Evolutionary conservation across 2,888 invertebrate species (phyloP), one percentile per base, ranked within the genome.

Genomic region (Amorpha juglandis): DNA sequence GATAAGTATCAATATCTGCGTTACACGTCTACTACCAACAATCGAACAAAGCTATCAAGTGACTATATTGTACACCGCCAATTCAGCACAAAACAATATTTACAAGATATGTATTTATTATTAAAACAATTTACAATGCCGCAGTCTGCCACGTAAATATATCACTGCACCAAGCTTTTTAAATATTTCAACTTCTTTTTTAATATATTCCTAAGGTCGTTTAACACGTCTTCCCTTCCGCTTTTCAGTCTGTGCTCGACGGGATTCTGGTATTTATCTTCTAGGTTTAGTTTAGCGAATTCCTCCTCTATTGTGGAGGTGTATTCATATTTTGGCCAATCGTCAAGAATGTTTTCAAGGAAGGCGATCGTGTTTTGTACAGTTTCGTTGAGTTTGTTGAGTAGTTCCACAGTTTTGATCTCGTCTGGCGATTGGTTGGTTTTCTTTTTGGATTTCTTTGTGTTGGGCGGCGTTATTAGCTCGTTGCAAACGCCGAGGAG

Each of bases 401-500:
- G 76, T 0, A 86, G 72, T 69, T 89, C 82, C 0, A 80, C 69
- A 0, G 89, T 90, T 71, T 89, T 82, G 0, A 89, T 73, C 52
- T 93, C 92, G 69, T 93, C 93, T 0, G 91, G 90, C 0, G 92
- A 91, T 1, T 91, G 88, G 67, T 84, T 91, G 0, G 85, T 78
- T 64, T 95, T 95, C 84, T 95, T 95, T 76, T 95, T 95, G 0
- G 93, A 90, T 75, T 95, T 95, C 77, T 94, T 95, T 48, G 88
- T 76, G 82, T 88, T 89, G 62, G 94, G 75, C 53, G 94, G 94
- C 52, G 93, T 88, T 33, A 91, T 82, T 27, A 95, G 71, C 67
- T 95, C 94, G 78, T 91, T 89, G 83, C 94, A 94, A 0, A 94
- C 89, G 66, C 95, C 94, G 66, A 94, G 91, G 3, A 95, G 81